Conservation (phyloP, 1,140 invertebrate genomes). For the Pseudomyrmex dendroicus region DNA sequence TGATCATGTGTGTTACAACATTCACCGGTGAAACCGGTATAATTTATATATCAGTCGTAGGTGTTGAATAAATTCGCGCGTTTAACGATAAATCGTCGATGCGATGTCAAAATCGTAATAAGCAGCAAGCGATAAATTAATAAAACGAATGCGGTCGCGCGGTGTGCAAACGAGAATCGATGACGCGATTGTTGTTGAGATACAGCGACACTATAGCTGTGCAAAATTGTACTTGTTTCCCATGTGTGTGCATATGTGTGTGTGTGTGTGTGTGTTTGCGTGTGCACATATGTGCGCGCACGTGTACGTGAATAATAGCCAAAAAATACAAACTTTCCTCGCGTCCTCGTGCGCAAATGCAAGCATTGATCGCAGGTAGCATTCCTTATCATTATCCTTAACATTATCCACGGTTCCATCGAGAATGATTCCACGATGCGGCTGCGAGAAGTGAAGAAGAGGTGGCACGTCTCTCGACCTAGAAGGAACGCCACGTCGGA, state of each 20-base stretch:
- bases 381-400: constrained; percentile 72
- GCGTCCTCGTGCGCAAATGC: neutral
- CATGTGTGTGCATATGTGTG: neutral
- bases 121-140: constrained; percentile 8
- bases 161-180: constrained; percentile 40
- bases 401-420: constrained; percentile 73
- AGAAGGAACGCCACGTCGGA: constrained; percentile 40
- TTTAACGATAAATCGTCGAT: constrained; percentile 31
- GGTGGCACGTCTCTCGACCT: constrained; percentile 59
- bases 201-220: neutral
- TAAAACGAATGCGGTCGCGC: neutral
- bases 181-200: constrained; percentile 28
- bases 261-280: too few relatives aligned
- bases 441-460: constrained; percentile 62
- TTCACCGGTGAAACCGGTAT: neutral
- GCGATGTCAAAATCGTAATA: constrained; percentile 8
- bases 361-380: constrained; percentile 3
- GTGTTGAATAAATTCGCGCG: neutral
- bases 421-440: constrained; percentile 74
- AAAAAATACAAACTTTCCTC: neutral
- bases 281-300: too few relatives aligned
- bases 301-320: constrained; percentile 5
- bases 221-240: constrained; percentile 24
- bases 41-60: neutral
- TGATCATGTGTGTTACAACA: neutral